Base-by-base conservation (phyloP, 2,888 invertebrate species). In the Elmis aenea region DNA sequence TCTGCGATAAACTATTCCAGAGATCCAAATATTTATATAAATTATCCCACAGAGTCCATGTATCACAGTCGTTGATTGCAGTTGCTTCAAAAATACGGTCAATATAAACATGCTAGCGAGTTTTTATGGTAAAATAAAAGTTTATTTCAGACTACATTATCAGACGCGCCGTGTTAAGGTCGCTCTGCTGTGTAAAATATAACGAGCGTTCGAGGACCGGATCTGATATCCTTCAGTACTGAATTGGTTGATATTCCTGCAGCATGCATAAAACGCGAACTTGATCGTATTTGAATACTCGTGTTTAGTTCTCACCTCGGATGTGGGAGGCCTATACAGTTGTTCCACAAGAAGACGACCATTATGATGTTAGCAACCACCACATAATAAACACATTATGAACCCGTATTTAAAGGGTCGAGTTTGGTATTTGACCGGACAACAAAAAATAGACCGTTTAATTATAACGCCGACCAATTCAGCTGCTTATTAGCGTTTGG, bases 101-200 rank as follows among this genome's bases (percentile, higher is more conserved):
- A 38, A 48, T 40, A 47, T 47, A 47, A 45, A 47, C 36, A 37
- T 42, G 45, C 48, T 45, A 45, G 47, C 45, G 46, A 41, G 44
- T 52, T 54, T 55, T 54, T 53, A 55, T 52, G 47, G 50, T 35
- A 41, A 49, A 51, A 58, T 54, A 56, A 57, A 57, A 55, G 46
- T 50, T 45, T 41, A 50, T 48, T 52, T 44, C 55, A 49, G 56
- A 54, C 53, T 53, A 50, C 51, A 54, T 56, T 55, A 57, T 52
- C 55, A 52, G 54, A 54, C 51, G 53, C 51, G 52, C 47, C 50
- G 44, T 46, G 45, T 35, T 49, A 31, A 45, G 50, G 52, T 45
- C 30, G 49, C 26, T 31, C 22, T 36, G 38, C 46, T n/a, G n/a
- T n/a, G n/a, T 48, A 46, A 47, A 51, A 41, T 32, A 24, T 33